Conservation (phyloP, 2,888 invertebrate genomes). For the Gnatocerus cornutus region DNA sequence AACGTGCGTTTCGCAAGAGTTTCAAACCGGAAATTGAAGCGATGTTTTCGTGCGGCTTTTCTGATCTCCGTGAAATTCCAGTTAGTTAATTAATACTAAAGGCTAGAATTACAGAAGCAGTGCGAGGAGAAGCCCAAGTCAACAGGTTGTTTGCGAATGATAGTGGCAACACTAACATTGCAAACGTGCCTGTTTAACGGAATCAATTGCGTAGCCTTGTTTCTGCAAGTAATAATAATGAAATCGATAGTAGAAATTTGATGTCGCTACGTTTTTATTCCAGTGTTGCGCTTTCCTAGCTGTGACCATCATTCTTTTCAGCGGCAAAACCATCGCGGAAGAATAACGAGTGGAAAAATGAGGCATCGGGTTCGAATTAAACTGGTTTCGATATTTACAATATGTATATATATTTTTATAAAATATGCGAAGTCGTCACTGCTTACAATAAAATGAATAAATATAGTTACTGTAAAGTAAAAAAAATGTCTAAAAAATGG, state of each 20-base stretch:
- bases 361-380: background rate
- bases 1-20: background rate
- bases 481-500: constrained; percentile 26
- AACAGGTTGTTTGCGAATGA: constrained; percentile 31
- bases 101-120: constrained; percentile 16
- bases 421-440: constrained; percentile 41
- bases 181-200: constrained; percentile 42
- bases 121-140: constrained; percentile 24
- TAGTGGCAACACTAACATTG: constrained; percentile 24
- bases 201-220: constrained; percentile 34
- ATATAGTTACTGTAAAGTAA: constrained; percentile 11
- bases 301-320: constrained; percentile 26
- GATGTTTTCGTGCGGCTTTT: too few species aligned
- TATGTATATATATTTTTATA: constrained; percentile 46
- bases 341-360: constrained; percentile 3
- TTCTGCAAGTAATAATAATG: constrained; percentile 40
- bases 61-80: background rate
- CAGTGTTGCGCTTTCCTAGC: constrained; percentile 35
- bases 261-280: constrained; percentile 16
- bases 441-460: constrained; percentile 41
- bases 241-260: constrained; percentile 26
- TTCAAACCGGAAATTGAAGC: background rate
- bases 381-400: constrained; percentile 40
- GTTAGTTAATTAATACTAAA: constrained; percentile 1
- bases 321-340: constrained; percentile 1